Base-by-base conservation (phyloP, 1,140 invertebrate species). In the Bombus ignitus region DNA sequence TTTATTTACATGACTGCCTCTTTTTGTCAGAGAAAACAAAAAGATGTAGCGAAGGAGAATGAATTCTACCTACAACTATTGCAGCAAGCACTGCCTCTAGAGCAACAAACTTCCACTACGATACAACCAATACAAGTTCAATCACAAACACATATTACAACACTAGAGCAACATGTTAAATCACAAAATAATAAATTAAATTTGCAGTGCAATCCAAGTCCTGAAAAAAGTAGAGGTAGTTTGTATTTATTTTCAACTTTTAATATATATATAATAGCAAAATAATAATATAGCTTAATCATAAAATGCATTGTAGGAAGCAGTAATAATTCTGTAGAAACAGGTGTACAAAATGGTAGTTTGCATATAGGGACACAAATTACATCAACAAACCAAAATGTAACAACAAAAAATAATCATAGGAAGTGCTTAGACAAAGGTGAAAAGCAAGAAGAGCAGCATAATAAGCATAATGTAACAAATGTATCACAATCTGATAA, bases 21-120 rank as follows among this genome's bases (percentile, higher is more conserved):
- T 85, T 91, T 85, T 91, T 25, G 5, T 1, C 96, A 98, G 97
- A 96, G 98, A 89, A 98, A 98, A 94, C 98, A 99, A 96, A 97
- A 98, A 94, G 98, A 98, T 93, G 98, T 99, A 89, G 97, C 98
- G 83, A 98, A 98, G 95, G 98, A 99, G 95, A 99, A 99, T 96
- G 98, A 99, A 94, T 99, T 99, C 96, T 99, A 99, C 95, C 97
- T 98, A 95, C 98, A 99, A 94, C 96, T 99, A 91, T 96, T 99
- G 94, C 97, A 98, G 92, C 97, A 99, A 96, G 98, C 98, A 88
- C 95, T 99, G 94, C 98, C 98, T 80, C 95, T 97, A 95, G 96
- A 97, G 94, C 96, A 96, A 92, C 96, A 96, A 87, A 94, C 96
- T 97, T 80, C 78, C 85, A 93, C 97, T 88, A 96, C 96, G 81